Evolutionary conservation across 2,113 vertebrate species (phyloP), one percentile per base, ranked within the genome.

Genomic region (Nycticebus coucang): DNA sequence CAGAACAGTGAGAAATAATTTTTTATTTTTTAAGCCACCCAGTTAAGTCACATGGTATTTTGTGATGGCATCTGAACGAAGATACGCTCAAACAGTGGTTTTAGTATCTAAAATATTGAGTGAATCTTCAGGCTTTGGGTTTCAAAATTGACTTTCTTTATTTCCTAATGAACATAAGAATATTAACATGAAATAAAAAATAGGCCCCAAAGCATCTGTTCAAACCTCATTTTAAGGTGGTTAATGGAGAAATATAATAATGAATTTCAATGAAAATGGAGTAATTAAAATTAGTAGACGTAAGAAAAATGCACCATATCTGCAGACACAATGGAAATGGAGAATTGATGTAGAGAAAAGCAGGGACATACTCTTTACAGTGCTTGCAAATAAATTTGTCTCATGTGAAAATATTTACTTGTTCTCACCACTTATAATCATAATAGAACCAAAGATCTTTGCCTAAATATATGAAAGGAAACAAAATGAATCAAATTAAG

Each of bases 161-260:
- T 81, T 92, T 94, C 72, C 85, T 95, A 94, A 81, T 81, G 66
- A 89, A 75, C 28, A 88, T 80, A 59, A 50, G 60, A 62, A 84
- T 84, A 94, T 80, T 88, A 97, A 13, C 59, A 85, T 35, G 37
- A 15, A 80, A 92, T 95, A 85, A 97, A 96, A 85, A 89, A 57
- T 26, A 92, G 50, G n/a, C 41, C 79, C 79, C 19, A 88, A 89
- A 92, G 8, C 78, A 86, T 53, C 7, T 33, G 5, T 89, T 19
- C 22, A 94, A 89, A 95, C 55, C 13, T 95, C 64, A 94, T 83
- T 93, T 96, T 22, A 45, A 91, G 92, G 19, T 21, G 24, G 28
- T 88, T 96, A 80, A 60, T 74, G 87, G n/a, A 84, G 66, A 92
- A 92, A 92, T 89, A 92, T 88, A 94, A 88, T 85, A 85, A 95